Percentiles rank a stretch among this genome's conserved stretches.
phyloP scores from a whole-genome alignment of 2,797 vertebrate species.

The Trichosurus vulpecula region DNA sequence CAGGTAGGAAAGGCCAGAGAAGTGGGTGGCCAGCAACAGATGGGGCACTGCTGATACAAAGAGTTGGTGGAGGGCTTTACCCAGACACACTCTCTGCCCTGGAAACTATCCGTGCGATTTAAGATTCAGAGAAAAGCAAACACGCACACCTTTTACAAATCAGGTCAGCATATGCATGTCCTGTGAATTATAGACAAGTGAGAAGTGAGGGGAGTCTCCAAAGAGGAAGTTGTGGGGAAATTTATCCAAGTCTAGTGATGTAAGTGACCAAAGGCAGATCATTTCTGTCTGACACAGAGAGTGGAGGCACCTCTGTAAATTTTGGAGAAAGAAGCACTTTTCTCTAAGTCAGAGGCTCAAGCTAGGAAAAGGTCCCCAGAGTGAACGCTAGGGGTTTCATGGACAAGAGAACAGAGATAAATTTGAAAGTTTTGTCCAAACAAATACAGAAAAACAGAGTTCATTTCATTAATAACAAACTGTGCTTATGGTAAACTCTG shows the following conservation, averaged over 20 bases:
- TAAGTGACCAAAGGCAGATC: background rate
- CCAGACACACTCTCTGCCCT: background rate
- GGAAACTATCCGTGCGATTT: background rate
- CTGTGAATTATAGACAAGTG: background rate
- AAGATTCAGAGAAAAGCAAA: background rate
- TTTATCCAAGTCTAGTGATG: background rate
- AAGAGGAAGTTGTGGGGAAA: background rate
- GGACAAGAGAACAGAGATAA: slow-evolving; percentile 14
- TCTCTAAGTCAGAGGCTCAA: slow-evolving; percentile 17
- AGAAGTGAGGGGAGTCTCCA: background rate
- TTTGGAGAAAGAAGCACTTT: background rate
- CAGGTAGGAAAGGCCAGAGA: slow-evolving; percentile 9
- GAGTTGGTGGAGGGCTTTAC: background rate
- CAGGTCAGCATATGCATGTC: background rate
- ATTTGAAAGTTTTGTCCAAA: slow-evolving; percentile 7
- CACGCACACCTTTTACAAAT: background rate
- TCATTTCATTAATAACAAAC: slow-evolving; percentile 6
- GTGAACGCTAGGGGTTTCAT: background rate
- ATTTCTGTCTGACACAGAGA: background rate
- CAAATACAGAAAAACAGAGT: slow-evolving; percentile 3
- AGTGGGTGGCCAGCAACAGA: background rate
- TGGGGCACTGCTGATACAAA: background rate
- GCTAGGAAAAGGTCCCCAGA: slow-evolving; percentile 13
- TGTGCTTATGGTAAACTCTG: background rate
- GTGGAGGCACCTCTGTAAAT: background rate